phyloP scores from a whole-genome alignment of 1,140 invertebrate genomes.

The Marisa cornuarietis region DNA sequence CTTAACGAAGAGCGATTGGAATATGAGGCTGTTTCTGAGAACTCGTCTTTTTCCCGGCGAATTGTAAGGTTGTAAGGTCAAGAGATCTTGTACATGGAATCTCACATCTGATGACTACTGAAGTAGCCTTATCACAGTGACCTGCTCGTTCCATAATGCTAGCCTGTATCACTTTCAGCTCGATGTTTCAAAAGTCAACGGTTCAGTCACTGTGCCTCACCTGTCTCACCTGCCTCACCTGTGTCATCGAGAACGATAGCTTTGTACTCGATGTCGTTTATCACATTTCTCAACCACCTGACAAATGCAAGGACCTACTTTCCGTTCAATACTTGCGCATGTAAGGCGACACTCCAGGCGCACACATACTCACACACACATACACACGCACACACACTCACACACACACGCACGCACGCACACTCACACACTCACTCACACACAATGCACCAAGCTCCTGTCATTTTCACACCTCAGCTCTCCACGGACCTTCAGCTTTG shows the following conservation, averaged over 20 bases:
- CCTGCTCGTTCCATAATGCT: no score
- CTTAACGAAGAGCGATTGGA: no score
- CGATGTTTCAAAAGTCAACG: neutral
- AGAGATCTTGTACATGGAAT: no score
- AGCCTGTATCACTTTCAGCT: neutral
- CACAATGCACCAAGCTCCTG: neutral
- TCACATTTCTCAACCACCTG: no score
- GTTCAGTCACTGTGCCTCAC: neutral
- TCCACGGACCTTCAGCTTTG: neutral
- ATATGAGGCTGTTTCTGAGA: no score
- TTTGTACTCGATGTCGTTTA: neutral
- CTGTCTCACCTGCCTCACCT: neutral
- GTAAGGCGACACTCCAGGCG: neutral
- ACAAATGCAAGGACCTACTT: no score
- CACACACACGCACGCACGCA: constrained; percentile 3
- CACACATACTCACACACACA: neutral
- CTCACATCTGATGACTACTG: no score
- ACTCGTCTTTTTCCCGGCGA: no score
- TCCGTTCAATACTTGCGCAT: neutral
- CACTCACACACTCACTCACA: constrained; percentile 3
- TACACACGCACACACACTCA: neutral
- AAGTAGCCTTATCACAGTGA: no score
- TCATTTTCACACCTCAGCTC: neutral
- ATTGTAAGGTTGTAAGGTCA: no score
- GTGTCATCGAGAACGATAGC: neutral